Base-by-base conservation (phyloP, 1,140 invertebrate species). In the Drosophila ambigua region DNA sequence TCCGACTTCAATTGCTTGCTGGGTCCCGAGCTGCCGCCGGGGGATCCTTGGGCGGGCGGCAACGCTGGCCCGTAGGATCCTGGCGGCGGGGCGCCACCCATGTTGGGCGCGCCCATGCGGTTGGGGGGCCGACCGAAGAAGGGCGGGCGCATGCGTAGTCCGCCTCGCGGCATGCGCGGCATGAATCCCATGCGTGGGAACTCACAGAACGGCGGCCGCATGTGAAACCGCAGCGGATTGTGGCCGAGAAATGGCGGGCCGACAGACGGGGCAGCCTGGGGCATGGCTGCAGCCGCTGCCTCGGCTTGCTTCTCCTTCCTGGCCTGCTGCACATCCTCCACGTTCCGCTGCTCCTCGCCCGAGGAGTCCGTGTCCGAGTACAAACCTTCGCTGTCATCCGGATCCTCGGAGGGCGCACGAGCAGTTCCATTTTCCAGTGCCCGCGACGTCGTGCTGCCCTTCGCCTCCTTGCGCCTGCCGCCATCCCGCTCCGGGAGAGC, bases 301-400 rank as follows among this genome's bases (percentile, higher is more conserved):
- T 88, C 83, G 0, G 68, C 76, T 57, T 83, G 66, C 16, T 88
- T 88, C n/a, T 87, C 79, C 59, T 84, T 79, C 16, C 84, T 74
- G 1, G 84, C 84, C 51, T 74, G 46, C 26, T 89, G 84, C 46
- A 88, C 84, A 68, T 84, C 84, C 44, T 83, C 62, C 16, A 88
- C 48, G 31, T 64, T 61, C 20, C 61, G 65, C 1, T 78, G 59
- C 5, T 83, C 79, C 23, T 83, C 79, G 8, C 15, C 65, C 11
- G 79, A 83, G 0, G 83, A 89, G 20, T 88, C 83, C 2, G 84
- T 79, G 11, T 88, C 83, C 26, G 83, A 88, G n/a, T 88, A 88
- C 31, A 88, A 53, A 20, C 83, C 83, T 60, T 88, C 83, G 16
- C 81, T 85, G 45, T 88, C 83, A 35, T 87, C 83, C 0, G 72